Evolutionary conservation across 1,140 invertebrate species (phyloP), one percentile per base, ranked within the genome.

Genomic region (Archivesica marissinica): DNA sequence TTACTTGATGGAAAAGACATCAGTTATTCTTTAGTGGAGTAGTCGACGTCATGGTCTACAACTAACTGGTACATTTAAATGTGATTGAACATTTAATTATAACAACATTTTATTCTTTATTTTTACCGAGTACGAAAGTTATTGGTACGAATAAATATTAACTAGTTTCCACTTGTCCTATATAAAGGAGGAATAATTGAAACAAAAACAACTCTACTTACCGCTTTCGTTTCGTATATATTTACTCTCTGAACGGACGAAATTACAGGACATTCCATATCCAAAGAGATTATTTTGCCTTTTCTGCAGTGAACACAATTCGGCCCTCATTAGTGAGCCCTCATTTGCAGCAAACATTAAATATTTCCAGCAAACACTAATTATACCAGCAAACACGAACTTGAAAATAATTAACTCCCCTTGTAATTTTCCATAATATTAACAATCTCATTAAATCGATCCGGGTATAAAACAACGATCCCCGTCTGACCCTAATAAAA

Each of bases 221-320:
- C 81, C 70, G 81, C 81, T 66, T 84, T 84, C 2, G 81, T 84
- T 75, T 84, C 81, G 30, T 84, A 84, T 47, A 84, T 44, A 41
- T 61, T 72, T 15, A 84, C 28, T 52, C 38, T 72, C 23, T 84
- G 81, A 28, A 84, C 66, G 3, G 56, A 61, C 11, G 81, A 84
- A 33, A 84, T 84, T 13, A 84, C 4, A n/a, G 52, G 81, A 50
- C 30, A 50, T 41, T 84, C 81, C 81, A 76, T 84, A 13, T 23
- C 52, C n/a, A n/a, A n/a, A n/a, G n/a, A n/a, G n/a, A n/a, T n/a
- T n/a, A n/a, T n/a, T n/a, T n/a, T n/a, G n/a, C n/a, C n/a, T n/a
- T n/a, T n/a, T n/a, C n/a, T n/a, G n/a, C n/a, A n/a, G n/a, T n/a
- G n/a, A n/a, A n/a, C n/a, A n/a, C n/a, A n/a, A n/a, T n/a, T n/a